Base-by-base conservation (phyloP, 2,797 vertebrate genomes). In the Gallinago nigripennis region DNA sequence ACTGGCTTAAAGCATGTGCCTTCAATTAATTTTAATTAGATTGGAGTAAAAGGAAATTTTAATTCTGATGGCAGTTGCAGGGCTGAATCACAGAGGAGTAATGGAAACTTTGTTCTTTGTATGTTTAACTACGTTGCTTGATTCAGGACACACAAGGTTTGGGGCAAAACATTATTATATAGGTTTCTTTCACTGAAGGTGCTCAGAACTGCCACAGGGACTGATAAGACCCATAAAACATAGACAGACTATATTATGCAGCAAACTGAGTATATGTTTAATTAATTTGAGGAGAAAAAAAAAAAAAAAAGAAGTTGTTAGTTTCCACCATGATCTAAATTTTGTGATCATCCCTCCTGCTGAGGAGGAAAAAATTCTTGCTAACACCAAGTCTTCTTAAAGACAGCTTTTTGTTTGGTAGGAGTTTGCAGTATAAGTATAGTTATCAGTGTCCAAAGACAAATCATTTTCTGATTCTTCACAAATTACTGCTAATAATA, bases 11-110 rank as follows among this genome's bases (percentile, higher is more conserved):
- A 95, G n/a, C 9, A 30, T 45, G 20, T 72, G 41, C 61, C 63
- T 96, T 95, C 92, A 92, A 93, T 96, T 94, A 94, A 93, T 93
- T 97, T 93, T 90, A 96, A 96, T 95, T 91, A 91, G 83, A 79
- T 76, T 90, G 28, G 45, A 78, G 65, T 79, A 94, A 95, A 93
- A 95, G n/a, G 43, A 93, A 90, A 90, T 88, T 96, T 92, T 85
- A 91, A 94, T 95, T 95, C 92, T 85, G 60, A 90, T 86, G 69
- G 63, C 46, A 11, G 2, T 71, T 41, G 37, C 56, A 89, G 50
- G 16, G 43, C 28, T 83, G 69, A 88, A 95, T 94, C 50, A 82
- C 63, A 73, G 68, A 57, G 9, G 72, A 92, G 41, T 86, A 61
- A 46, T 41, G 19, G 69, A 81, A 94, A 93, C 68, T 89, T 95